phyloP scores from a whole-genome alignment of 2,888 invertebrate genomes.

The Folsomia candida region DNA sequence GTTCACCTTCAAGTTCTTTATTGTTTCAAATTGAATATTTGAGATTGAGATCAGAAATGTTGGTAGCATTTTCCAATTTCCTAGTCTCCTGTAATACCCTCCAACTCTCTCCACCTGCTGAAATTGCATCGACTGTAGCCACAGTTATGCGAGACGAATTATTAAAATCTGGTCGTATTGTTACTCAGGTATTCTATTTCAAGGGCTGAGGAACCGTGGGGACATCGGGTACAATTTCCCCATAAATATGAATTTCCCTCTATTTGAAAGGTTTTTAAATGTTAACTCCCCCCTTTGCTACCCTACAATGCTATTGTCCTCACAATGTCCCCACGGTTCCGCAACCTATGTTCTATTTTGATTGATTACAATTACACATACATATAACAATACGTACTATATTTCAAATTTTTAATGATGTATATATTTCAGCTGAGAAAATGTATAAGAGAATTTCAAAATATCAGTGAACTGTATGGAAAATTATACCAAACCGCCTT shows the following conservation, averaged over 20 bases:
- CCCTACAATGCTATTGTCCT: no score
- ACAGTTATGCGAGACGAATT: slow-evolving; percentile 70
- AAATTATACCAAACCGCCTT: slow-evolving; percentile 78
- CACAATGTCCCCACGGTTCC: not conserved
- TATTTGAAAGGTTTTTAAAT: no score
- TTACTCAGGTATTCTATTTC: slow-evolving; percentile 62
- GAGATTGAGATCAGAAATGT: slow-evolving; percentile 70
- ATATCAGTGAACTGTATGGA: slow-evolving; percentile 70
- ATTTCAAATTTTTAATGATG: no score
- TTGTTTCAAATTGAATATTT: slow-evolving; percentile 76
- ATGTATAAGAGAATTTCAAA: slow-evolving; percentile 69
- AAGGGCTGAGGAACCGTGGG: not conserved
- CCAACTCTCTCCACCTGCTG: slow-evolving; percentile 88
- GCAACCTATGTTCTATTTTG: no score
- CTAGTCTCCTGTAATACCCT: slow-evolving; percentile 70
- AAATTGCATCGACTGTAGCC: slow-evolving; percentile 80
- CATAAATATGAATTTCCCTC: not conserved
- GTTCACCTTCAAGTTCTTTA: slow-evolving; percentile 64
- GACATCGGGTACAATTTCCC: not conserved
- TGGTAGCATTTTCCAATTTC: slow-evolving; percentile 66
- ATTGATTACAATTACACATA: no score
- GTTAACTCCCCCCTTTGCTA: no score
- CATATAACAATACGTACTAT: no score
- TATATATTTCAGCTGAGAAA: slow-evolving; percentile 62
- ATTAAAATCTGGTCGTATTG: slow-evolving; percentile 74